Percentiles rank a stretch among this genome's conserved stretches.
phyloP scores from a whole-genome alignment of 2,113 vertebrate species.

The Carassius auratus region DNA sequence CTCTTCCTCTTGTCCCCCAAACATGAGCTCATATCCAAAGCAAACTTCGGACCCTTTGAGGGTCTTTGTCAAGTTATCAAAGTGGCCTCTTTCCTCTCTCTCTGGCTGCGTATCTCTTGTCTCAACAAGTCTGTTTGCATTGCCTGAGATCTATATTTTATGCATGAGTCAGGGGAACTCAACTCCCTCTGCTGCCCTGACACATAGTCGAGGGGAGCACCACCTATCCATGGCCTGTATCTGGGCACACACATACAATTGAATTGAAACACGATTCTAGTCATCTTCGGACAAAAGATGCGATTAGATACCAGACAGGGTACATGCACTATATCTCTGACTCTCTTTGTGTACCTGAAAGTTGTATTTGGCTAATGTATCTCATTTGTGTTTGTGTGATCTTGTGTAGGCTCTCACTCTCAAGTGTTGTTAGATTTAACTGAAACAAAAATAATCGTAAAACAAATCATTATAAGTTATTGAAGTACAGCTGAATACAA shows the following conservation, averaged over 20 bases:
- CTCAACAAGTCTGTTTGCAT: conserved; percentile 57
- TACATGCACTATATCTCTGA: conserved; percentile 18
- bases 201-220: conserved; percentile 46
- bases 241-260: conserved; percentile 54
- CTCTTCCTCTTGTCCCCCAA: conserved; percentile 31
- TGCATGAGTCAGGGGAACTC: conserved; percentile 84
- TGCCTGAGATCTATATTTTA: conserved; percentile 83
- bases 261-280: conserved; percentile 66
- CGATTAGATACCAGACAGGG: conserved; percentile 30
- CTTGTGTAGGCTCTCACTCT: not conserved
- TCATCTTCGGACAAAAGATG: conserved; percentile 44
- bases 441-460: too few relatives aligned
- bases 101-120: conserved; percentile 61
- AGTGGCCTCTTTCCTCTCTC: conserved; percentile 61
- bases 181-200: conserved; percentile 75
- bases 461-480: too few relatives aligned
- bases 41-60: not conserved
- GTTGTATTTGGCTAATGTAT: not conserved
- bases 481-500: too few relatives aligned
- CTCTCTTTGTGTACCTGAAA: not conserved
- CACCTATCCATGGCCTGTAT: conserved; percentile 61
- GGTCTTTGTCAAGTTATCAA: not conserved
- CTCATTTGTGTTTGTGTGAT: not conserved
- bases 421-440: not conserved
- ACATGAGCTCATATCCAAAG: conserved; percentile 25